Base-by-base conservation (phyloP, 2,888 invertebrate species). In the Harpalus rubripes region DNA sequence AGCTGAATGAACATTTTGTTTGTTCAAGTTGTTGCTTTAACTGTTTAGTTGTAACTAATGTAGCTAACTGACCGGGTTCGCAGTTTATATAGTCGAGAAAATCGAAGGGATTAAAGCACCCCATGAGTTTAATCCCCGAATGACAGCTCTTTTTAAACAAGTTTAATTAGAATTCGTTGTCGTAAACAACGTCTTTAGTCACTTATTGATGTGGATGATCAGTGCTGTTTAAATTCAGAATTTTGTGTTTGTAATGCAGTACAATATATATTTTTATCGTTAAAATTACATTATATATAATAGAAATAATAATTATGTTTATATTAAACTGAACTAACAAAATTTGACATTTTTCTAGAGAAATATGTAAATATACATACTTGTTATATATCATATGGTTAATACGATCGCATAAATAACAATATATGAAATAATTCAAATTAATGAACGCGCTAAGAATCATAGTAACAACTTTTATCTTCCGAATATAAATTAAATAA, bases 141-240 rank as follows among this genome's bases (percentile, higher is more conserved):
- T 63, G 72, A 74, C 82, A 65, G 81, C 68, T 68, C 81, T 68
- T 56, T 56, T 56, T 74, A 82, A 72, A 82, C 52, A 59, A 82
- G 72, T 82, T 82, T 82, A 82, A 82, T 82, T 82, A 74, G n/a
- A 82, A 56, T 74, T 74, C 74, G 82, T 74, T 74, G 68, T 82
- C 63, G 82, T 82, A 82, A 82, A 82, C 82, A 82, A 80, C 15
- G 26, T 74, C 16, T 74, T 74, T 74, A 10, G 44, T 74, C 44
- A 18, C 16, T 44, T 18, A 74, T 16, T 44, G 72, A 18, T 74
- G 72, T 72, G 41, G 72, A 41, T 72, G 72, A 41, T 16, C 16
- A 12, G 26, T 39, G 44, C 18, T 68, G 68, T 68, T 26, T 39
- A 32, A 68, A 68, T 68, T 39, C 8, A n/a, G 1, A 12, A 52